Evolutionary conservation across 1,140 invertebrate genomes (phyloP).

Genomic region (Plectrocnemia conspersa): DNA sequence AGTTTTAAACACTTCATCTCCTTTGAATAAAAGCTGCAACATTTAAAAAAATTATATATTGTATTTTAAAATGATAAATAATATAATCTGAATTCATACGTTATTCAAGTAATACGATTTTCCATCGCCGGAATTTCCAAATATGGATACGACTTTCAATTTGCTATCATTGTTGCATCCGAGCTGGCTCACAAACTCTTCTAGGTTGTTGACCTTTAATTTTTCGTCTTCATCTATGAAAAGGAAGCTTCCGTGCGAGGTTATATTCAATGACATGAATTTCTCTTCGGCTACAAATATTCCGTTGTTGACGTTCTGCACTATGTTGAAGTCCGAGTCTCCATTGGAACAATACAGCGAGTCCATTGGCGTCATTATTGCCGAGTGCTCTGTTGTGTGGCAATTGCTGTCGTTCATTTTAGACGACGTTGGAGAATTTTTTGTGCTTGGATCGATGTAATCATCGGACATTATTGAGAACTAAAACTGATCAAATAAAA

Average conservation of each 20-base stretch:
- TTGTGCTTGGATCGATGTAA: too few species aligned
- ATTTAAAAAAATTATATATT: not conserved
- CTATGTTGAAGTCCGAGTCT: too few species aligned
- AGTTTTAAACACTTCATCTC: constrained; percentile 69
- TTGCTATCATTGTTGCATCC: constrained; percentile 47
- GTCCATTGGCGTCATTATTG: too few species aligned
- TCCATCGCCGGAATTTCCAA: constrained; percentile 83
- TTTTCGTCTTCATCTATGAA: constrained; percentile 55
- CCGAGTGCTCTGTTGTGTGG: too few species aligned
- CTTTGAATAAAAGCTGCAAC: constrained; percentile 60
- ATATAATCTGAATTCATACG: constrained; percentile 38
- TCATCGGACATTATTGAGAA: too few species aligned
- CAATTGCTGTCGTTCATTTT: too few species aligned
- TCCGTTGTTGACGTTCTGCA: too few species aligned
- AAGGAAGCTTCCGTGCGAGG: constrained; percentile 52
- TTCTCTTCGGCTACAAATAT: too few species aligned
- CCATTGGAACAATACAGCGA: too few species aligned
- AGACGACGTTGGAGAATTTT: too few species aligned
- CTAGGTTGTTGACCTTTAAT: constrained; percentile 48
- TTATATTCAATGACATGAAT: too few species aligned
- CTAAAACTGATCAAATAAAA: too few species aligned
- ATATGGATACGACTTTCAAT: constrained; percentile 82
- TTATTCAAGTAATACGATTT: constrained; percentile 81
- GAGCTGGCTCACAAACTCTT: constrained; percentile 52
- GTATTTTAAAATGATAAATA: not conserved